Evolutionary conservation across 1,140 invertebrate species (phyloP), one percentile per base, ranked within the genome.

Genomic region (Maconellicoccus hirsutus): DNA sequence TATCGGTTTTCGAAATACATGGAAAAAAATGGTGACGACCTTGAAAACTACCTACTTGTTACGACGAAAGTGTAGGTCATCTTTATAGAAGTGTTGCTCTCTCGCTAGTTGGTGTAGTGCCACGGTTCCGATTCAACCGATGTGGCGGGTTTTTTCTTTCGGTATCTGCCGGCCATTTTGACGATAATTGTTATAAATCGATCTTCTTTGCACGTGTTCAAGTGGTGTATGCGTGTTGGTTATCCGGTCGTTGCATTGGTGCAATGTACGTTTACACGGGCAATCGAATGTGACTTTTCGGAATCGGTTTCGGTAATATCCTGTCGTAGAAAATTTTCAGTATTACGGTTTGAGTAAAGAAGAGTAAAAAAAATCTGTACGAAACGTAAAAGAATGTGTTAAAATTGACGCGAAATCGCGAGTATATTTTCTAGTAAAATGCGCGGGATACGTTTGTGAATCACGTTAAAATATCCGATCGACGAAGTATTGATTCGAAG

Each of bases 91-190:
- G n/a, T 16, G 42, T 52, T 52, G 42, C n/a, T n/a, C n/a, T n/a
- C n/a, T n/a, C n/a, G n/a, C 42, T 52, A 52, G 42, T 52, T 52
- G 42, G 42, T 52, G 42, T 52, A 52, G 42, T 52, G 42, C 12
- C 42, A 16, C n/a, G 42, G 42, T 52, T 52, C 42, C 42, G 12
- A 3, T 52, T 52, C 42, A 16, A 52, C n/a, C 42, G 42, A 16
- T 16, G 42, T 52, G 10, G 10, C 42, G 42, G 42, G 42, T 52
- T 52, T 52, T 16, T 2, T 6, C n/a, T 16, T 52, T 52, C 42
- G 42, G n/a, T 52, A 52, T 52, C 3, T 52, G 42, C 42, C 42
- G 42, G 42, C 42, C 42, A 52, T 52, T 52, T 52, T 52, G 42
- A 52, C n/a, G n/a, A 52, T n/a, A n/a, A n/a, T n/a, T n/a, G n/a